Base-by-base conservation (phyloP, 2,113 vertebrate species). In the Odobenus rosmarus region DNA sequence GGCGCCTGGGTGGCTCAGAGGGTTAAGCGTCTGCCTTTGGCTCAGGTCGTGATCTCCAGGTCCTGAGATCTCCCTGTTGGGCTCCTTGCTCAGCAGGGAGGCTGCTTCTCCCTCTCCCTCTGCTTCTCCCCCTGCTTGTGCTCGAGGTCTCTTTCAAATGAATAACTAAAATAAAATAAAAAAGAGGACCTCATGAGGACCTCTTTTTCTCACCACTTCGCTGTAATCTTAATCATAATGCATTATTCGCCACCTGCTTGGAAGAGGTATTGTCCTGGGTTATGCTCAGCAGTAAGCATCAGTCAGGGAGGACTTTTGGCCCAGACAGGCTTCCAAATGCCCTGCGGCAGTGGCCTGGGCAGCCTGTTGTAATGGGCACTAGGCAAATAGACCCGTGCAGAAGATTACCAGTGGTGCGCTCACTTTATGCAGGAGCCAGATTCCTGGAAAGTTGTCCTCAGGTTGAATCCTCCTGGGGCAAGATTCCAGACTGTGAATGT, bases 391-490 rank as follows among this genome's bases (percentile, higher is more conserved):
- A 7, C n/a, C 9, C 3, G 0, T 26, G 42, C 49, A 49, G 55
- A 18, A 39, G 64, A 26, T 57, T 14, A 49, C 23, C 64, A 21
- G 51, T 33, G 21, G 5, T 39, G 15, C 33, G 62, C 82, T 89
- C 1, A 0, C 23, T 80, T 71, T 64, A 55, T 8, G 19, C 21
- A 64, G 67, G 76, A 82, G n/a, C 53, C 4, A 2, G 4, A 0
- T 67, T 95, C 72, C 93, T 77, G 87, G 59, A 92, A 80, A 85
- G 86, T n/a, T 26, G 31, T 24, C 93, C 55, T 51, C 59, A 16
- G 67, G 9, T 5, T 23, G 31, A 83, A 55, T 82, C 53, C 39
- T 69, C 11, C 7, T 23, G 49, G 49, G 42, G 55, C 1, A 3
- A 36, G 42, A 53, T 77, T 88, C 67, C 31, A 84, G 74, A 33